Conservation (phyloP, 2,113 vertebrate species). For the Ctenodactylus gundi region DNA sequence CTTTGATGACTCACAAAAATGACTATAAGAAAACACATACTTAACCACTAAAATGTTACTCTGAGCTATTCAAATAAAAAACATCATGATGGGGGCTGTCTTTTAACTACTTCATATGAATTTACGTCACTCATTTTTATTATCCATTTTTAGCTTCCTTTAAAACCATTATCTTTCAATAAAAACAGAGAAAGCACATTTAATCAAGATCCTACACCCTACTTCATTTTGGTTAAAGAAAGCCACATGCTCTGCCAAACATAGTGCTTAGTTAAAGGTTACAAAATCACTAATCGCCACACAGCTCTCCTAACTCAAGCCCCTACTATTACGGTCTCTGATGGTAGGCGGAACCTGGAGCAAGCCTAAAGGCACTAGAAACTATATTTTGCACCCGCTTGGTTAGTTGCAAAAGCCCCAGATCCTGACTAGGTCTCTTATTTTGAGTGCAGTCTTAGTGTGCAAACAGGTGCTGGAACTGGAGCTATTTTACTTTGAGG, state of each 20-base stretch:
- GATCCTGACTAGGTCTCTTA: not conserved
- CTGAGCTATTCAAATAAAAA: not conserved
- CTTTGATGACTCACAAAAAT: not conserved
- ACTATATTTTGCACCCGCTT: not conserved
- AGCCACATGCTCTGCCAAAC: not conserved
- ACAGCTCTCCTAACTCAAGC: not conserved
- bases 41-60: not conserved
- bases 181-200: not conserved
- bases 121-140: not conserved
- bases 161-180: not conserved
- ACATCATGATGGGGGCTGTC: not conserved
- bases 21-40: not conserved
- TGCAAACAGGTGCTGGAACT: not conserved
- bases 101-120: not conserved
- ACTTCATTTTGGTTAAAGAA: not conserved
- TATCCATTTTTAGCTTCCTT: not conserved
- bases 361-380: not conserved
- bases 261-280: not conserved
- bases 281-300: not conserved
- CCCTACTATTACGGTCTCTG: not conserved
- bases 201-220: not conserved
- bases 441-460: not conserved
- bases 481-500: not conserved
- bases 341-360: not conserved
- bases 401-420: not conserved